These are phyloP conservation scores for Cetoscarus ocellatus DNA, from an alignment of 2,797 vertebrate species.

Conservation along the genomic window DNA sequence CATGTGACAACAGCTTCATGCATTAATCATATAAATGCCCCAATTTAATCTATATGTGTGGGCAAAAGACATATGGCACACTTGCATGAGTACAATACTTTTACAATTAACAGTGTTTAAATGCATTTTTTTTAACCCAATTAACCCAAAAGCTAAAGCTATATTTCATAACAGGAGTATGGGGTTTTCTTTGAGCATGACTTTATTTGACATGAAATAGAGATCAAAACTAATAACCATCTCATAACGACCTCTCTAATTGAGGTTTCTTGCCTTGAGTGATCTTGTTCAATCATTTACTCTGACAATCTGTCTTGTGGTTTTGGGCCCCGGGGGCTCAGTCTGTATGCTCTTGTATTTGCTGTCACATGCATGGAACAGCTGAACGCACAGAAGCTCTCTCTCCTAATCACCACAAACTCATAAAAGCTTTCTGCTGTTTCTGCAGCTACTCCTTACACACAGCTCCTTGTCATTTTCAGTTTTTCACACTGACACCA, in stretches of 20 bases:
- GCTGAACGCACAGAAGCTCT: slow-evolving; percentile 68
- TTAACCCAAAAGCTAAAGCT: too few species aligned
- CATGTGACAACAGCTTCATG: background rate
- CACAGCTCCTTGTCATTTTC: slow-evolving; percentile 20
- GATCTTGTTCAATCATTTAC: slow-evolving; percentile 75
- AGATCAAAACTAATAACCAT: slow-evolving; percentile 8
- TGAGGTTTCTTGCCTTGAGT: slow-evolving; percentile 53
- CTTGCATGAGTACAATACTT: background rate
- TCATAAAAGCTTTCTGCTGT: slow-evolving; percentile 47
- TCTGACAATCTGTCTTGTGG: slow-evolving; percentile 73
- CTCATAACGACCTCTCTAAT: slow-evolving; percentile 45
- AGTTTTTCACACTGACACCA: slow-evolving; percentile 13
- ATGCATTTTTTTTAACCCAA: background rate
- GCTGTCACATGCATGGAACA: slow-evolving; percentile 67
- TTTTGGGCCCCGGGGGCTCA: slow-evolving; percentile 48
- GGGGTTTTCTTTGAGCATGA: background rate
- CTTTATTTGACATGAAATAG: background rate
- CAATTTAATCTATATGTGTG: background rate
- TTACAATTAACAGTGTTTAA: background rate
- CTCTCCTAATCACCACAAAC: slow-evolving; percentile 56
- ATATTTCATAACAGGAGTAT: background rate
- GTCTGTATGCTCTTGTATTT: slow-evolving; percentile 50
- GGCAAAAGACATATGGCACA: background rate
- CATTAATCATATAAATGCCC: slow-evolving; percentile 2
- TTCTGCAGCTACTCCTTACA: slow-evolving; percentile 34